These are phyloP conservation scores for Scaptodrosophila lebanonensis DNA, from an alignment of 1,140 invertebrate genomes.

Conservation along the genomic window DNA sequence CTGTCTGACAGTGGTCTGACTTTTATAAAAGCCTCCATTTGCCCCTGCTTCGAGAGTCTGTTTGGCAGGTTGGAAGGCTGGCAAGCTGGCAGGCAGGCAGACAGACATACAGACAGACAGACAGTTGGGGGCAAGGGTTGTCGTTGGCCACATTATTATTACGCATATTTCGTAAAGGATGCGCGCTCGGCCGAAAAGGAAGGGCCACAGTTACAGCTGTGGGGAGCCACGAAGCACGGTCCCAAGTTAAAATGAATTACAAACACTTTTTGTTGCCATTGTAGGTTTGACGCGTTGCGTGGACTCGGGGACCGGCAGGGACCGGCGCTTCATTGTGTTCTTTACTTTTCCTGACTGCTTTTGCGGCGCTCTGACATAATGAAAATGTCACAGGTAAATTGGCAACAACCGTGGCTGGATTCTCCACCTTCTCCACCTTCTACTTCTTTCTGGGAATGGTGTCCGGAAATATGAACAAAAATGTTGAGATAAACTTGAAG, in stretches of 20 bases:
- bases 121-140: slow-evolving; percentile 14
- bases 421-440: not conserved
- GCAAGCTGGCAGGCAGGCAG: too few species aligned
- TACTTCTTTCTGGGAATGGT: slow-evolving; percentile 10
- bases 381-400: slow-evolving; percentile 61
- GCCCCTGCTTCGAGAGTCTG: slow-evolving; percentile 28
- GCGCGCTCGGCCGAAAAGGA: not conserved
- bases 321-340: slow-evolving; percentile 16
- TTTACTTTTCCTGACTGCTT: slow-evolving; percentile 17
- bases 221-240: too few species aligned
- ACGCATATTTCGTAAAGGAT: slow-evolving; percentile 11
- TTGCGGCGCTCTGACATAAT: slow-evolving; percentile 43
- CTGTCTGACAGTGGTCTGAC: slow-evolving; percentile 29
- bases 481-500: too few species aligned
- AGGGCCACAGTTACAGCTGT: slow-evolving; percentile 17
- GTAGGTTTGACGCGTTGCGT: too few species aligned
- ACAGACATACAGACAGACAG: slow-evolving; percentile 23
- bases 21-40: slow-evolving; percentile 41
- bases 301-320: too few species aligned
- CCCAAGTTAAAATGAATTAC: slow-evolving; percentile 72
- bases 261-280: slow-evolving; percentile 72
- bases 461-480: slow-evolving; percentile 40
- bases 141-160: slow-evolving; percentile 40
- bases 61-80: too few species aligned
- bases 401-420: not conserved